Conservation (phyloP, 2,113 vertebrate genomes). For the Eulemur macaco region DNA sequence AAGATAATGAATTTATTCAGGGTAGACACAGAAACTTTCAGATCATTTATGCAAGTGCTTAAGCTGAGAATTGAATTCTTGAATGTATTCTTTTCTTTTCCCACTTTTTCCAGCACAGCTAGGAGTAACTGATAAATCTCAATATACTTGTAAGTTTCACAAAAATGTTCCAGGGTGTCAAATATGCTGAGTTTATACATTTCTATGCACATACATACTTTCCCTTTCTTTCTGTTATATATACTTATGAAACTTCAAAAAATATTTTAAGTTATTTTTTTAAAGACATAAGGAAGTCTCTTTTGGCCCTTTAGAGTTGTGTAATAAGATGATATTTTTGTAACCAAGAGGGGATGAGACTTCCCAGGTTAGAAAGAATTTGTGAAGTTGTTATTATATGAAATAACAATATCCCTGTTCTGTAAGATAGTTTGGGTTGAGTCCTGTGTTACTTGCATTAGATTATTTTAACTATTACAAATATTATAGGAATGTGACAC, state of each 20-base stretch:
- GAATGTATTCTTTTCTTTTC: background rate
- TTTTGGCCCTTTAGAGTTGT: background rate
- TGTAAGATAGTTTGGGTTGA: background rate
- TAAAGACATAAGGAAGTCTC: background rate
- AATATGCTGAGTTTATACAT: background rate
- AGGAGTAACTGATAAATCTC: background rate
- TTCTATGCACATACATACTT: background rate
- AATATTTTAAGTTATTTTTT: background rate
- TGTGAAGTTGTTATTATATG: background rate
- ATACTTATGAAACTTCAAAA: background rate
- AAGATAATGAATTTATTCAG: background rate
- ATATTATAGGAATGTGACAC: background rate
- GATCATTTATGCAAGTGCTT: background rate
- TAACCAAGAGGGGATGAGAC: background rate
- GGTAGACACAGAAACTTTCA: background rate
- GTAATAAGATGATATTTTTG: background rate
- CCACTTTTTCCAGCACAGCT: background rate
- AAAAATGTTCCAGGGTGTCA: background rate
- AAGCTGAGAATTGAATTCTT: background rate
- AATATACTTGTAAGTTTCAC: background rate
- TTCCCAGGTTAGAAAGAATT: background rate
- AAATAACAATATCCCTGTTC: background rate
- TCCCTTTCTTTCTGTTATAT: background rate
- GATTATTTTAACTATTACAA: background rate
- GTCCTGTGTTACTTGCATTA: background rate